phyloP scores from a whole-genome alignment of 2,113 vertebrate species.

The Monopterus albus region DNA sequence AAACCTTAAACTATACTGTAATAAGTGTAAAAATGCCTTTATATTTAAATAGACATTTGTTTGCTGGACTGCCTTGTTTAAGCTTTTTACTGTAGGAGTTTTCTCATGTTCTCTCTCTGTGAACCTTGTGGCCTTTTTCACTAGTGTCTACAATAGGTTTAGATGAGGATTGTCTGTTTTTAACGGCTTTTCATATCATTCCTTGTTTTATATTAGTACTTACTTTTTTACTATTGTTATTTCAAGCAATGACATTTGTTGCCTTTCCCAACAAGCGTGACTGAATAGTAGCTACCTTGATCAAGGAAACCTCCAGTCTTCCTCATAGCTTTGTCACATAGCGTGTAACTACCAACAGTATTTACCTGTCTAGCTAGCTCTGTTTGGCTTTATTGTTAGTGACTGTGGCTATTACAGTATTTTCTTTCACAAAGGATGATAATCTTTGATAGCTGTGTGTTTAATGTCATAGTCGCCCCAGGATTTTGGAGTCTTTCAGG shows the following conservation, averaged over 20 bases:
- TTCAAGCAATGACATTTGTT: constrained; percentile 59
- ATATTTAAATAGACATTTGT: constrained; percentile 75
- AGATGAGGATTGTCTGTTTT: constrained; percentile 59
- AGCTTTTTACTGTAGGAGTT: constrained; percentile 62
- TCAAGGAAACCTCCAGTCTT: constrained; percentile 60
- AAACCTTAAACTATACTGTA: constrained; percentile 49
- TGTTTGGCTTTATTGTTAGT: constrained; percentile 61
- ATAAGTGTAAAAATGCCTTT: constrained; percentile 67
- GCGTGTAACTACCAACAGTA: constrained; percentile 58
- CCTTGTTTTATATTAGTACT: constrained; percentile 68
- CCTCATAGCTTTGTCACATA: constrained; percentile 66
- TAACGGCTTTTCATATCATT: constrained; percentile 72
- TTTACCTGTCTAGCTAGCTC: constrained; percentile 60
- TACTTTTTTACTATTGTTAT: constrained; percentile 54
- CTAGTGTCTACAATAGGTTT: constrained; percentile 59
- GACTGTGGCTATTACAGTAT: constrained; percentile 54
- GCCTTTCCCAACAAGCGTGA: constrained; percentile 62
- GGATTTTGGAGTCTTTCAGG: constrained; percentile 44
- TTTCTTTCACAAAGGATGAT: constrained; percentile 30
- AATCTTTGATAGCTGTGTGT: constrained; percentile 51
- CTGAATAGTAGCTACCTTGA: constrained; percentile 55
- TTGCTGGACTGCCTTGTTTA: constrained; percentile 70
- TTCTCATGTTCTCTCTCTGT: constrained; percentile 63
- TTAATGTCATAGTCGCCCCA: constrained; percentile 36
- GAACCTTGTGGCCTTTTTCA: constrained; percentile 76